Conservation (phyloP, 2,888 invertebrate genomes). For the Hermodice carunculata region DNA sequence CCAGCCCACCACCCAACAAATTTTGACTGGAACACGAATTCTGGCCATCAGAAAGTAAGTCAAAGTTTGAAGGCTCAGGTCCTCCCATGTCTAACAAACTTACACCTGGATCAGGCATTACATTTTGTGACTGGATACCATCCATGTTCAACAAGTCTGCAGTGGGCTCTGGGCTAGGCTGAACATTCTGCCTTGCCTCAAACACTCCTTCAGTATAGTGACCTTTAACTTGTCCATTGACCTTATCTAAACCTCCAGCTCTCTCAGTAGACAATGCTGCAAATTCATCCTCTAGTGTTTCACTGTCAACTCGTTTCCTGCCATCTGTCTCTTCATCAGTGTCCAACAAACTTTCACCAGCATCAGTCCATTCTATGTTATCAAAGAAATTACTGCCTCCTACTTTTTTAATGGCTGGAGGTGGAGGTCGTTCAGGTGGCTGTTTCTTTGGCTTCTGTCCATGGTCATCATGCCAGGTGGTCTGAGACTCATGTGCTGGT, state of each 20-base stretch:
- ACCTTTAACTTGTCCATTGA: constrained; percentile 3
- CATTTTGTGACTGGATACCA: not conserved
- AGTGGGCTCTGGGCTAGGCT: not conserved
- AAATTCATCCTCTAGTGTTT: constrained; percentile 54
- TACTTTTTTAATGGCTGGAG: constrained; percentile 1
- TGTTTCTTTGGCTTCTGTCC: not conserved
- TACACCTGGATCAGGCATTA: not conserved
- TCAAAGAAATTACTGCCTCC: constrained; percentile 43
- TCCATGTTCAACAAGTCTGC: constrained; percentile 43
- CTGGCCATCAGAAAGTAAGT: constrained; percentile 42
- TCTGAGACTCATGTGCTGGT: constrained; percentile 20
- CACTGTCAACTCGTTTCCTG: not conserved
- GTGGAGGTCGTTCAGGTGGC: constrained; percentile 20
- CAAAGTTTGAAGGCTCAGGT: constrained; percentile 49
- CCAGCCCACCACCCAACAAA: constrained; percentile 10
- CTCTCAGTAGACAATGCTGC: constrained; percentile 44
- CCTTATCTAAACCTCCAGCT: not conserved
- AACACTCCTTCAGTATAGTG: not conserved
- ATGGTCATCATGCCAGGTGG: too few relatives aligned
- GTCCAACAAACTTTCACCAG: constrained; percentile 10
- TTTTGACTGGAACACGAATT: not conserved
- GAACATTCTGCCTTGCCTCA: not conserved
- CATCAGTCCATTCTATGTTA: constrained; percentile 52
- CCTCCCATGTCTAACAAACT: constrained; percentile 28
- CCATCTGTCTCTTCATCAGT: constrained; percentile 31